A percentile compares a stretch with the other conserved stretches of the same genome.
phyloP scores from a whole-genome alignment of 1,140 invertebrate genomes.

The Acromyrmex heyeri region DNA sequence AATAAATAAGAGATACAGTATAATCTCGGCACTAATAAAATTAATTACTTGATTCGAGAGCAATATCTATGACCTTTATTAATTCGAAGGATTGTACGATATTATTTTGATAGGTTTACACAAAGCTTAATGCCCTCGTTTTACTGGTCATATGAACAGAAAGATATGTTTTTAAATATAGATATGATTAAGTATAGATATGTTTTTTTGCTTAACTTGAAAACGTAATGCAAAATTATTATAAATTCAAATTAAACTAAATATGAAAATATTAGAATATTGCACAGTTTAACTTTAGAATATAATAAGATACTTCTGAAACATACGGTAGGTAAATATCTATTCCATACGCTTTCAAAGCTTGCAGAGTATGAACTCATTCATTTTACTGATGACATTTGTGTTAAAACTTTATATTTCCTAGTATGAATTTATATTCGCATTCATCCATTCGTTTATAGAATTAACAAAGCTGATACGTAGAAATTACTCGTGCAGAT shows the following conservation, averaged over 20 bases:
- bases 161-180: background rate
- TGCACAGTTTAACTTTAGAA: background rate
- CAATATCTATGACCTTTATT: background rate
- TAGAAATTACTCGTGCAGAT: background rate
- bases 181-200: too few relatives aligned
- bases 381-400: slow-evolving; percentile 27
- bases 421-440: slow-evolving; percentile 27
- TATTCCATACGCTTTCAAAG: slow-evolving; percentile 6
- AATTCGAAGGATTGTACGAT: background rate
- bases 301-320: background rate
- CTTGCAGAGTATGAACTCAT: background rate
- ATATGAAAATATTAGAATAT: background rate
- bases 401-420: slow-evolving; percentile 44
- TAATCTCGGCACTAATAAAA: background rate
- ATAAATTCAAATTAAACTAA: slow-evolving; percentile 7
- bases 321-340: background rate
- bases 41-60: background rate
- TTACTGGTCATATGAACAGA: background rate
- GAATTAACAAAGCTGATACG: background rate
- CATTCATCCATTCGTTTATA: background rate
- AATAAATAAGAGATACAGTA: too few relatives aligned
- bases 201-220: background rate
- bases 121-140: background rate
- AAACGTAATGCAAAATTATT: background rate
- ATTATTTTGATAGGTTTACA: background rate